Percentiles rank a stretch among this genome's conserved stretches.
Evolutionary conservation across 2,888 invertebrate species (phyloP).

Genomic region (Sminthurinus aureus): DNA sequence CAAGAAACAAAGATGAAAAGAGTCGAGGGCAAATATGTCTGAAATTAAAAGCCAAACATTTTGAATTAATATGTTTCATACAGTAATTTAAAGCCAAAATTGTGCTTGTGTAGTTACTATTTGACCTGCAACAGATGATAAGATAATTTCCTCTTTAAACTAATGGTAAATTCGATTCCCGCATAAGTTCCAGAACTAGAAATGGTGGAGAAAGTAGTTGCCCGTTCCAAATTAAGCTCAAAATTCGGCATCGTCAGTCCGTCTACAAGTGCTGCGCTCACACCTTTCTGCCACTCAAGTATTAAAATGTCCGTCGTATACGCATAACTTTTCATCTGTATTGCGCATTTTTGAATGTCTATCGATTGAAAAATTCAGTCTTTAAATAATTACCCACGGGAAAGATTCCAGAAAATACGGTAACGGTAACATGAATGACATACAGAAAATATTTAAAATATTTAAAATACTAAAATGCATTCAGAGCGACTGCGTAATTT

Average conservation of each 20-base stretch:
- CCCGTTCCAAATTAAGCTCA: slow-evolving; percentile 50
- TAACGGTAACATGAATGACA: too few relatives aligned
- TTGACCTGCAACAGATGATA: slow-evolving; percentile 55
- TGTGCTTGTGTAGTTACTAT: too few relatives aligned
- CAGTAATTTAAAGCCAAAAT: too few relatives aligned
- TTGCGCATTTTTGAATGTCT: too few relatives aligned
- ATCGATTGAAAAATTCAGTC: too few relatives aligned
- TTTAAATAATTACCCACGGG: too few relatives aligned
- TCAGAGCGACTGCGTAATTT: too few relatives aligned
- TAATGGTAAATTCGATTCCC: slow-evolving; percentile 56
- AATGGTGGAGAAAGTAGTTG: not conserved
- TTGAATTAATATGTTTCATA: not conserved
- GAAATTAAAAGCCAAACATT: not conserved
- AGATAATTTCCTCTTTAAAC: slow-evolving; percentile 51
- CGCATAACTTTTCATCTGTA: slow-evolving; percentile 38
- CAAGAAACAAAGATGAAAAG: slow-evolving; percentile 56
- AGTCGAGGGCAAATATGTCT: slow-evolving; percentile 55
- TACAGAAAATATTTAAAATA: too few relatives aligned
- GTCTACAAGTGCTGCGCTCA: slow-evolving; percentile 51
- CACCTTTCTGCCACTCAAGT: slow-evolving; percentile 54
- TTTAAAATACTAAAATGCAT: too few relatives aligned
- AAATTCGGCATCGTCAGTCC: slow-evolving; percentile 53
- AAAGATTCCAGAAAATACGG: too few relatives aligned
- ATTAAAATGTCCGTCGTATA: slow-evolving; percentile 52
- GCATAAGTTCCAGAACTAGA: slow-evolving; percentile 47